These are phyloP conservation scores for Dipodomys spectabilis DNA, from an alignment of 2,113 vertebrate genomes.

Conservation along the genomic window DNA sequence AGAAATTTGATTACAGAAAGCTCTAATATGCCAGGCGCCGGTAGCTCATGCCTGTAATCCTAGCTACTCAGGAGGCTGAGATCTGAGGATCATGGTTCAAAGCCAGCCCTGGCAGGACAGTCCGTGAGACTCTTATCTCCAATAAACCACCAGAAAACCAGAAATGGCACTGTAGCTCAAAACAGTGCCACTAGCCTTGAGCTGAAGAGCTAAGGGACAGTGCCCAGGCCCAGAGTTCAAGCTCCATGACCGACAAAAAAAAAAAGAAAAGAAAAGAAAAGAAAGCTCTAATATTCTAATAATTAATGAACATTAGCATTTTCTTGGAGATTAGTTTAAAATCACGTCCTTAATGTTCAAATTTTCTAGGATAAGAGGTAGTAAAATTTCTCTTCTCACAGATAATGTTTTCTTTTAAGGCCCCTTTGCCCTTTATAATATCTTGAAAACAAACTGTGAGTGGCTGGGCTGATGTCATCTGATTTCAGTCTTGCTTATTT, in stretches of 20 bases:
- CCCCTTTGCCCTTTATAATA: background rate
- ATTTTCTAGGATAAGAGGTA: background rate
- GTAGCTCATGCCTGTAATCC: too few relatives aligned
- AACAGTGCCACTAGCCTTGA: too few relatives aligned
- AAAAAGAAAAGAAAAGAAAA: background rate
- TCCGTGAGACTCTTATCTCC: too few relatives aligned
- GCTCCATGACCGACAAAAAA: too few relatives aligned
- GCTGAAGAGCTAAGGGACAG: too few relatives aligned
- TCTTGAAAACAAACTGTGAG: conserved; percentile 21
- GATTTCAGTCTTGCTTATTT: conserved; percentile 65
- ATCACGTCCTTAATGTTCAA: conserved; percentile 23
- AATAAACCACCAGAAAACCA: too few relatives aligned
- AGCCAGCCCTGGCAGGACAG: too few relatives aligned
- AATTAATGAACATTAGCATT: conserved; percentile 37
- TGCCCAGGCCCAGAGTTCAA: too few relatives aligned
- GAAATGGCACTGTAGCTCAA: too few relatives aligned
- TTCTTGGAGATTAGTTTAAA: background rate
- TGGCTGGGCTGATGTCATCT: conserved; percentile 34
- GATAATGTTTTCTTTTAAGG: background rate
- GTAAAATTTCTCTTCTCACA: conserved; percentile 7
- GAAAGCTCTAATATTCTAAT: conserved; percentile 35
- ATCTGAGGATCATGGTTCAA: too few relatives aligned
- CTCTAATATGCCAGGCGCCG: background rate
- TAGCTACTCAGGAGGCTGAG: too few relatives aligned
- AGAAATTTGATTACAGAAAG: background rate